Base-by-base conservation (phyloP, 2,113 vertebrate species). In the Peromyscus californicus region DNA sequence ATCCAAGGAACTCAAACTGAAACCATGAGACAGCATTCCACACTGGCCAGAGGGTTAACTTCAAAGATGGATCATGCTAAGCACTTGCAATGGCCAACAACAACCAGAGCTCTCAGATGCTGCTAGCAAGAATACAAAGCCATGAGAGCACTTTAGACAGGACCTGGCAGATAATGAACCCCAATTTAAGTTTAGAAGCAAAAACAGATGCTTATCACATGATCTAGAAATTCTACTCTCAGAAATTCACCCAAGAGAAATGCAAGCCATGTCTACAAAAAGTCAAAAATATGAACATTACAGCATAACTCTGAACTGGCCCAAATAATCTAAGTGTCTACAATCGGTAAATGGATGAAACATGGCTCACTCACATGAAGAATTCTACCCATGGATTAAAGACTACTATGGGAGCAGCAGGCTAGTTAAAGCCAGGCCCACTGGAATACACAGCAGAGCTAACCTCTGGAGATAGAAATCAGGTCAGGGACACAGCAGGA, bases 201-300 rank as follows among this genome's bases (percentile, higher is more conserved):
- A 94, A 91, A 80, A 95, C 21, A 75, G 69, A 79, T 12, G 79
- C 19, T 67, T 86, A 80, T 42, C 89, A 84, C 74, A 78, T 15
- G 72, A 91, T 36, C 82, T 51, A 91, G 54, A 36, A 91, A 82
- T 91, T 95, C 16, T 26, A 96, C 26, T 76, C 67, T 72, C 51
- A 4, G 36, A 48, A 70, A 91, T 74, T 65, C 59, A 94, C 54
- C 48, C 59, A 89, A n/a, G 78, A 92, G 33, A 94, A 96, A 90
- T 94, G 31, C 93, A 96, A 95, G 91, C 26, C 69, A 59, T 22
- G 22, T 63, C 67, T 13, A 83, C n/a, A 88, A 85, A 93, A 96
- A 74, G 21, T 59, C 51, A 75, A n/a, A 67, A 4, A 86, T 24
- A 10, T 45, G 15, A 91, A 78, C 75, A 63, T 93, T 72, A 84